Evolutionary conservation across 2,113 vertebrate genomes (phyloP).

Genomic region (Megaceryle maxima): DNA sequence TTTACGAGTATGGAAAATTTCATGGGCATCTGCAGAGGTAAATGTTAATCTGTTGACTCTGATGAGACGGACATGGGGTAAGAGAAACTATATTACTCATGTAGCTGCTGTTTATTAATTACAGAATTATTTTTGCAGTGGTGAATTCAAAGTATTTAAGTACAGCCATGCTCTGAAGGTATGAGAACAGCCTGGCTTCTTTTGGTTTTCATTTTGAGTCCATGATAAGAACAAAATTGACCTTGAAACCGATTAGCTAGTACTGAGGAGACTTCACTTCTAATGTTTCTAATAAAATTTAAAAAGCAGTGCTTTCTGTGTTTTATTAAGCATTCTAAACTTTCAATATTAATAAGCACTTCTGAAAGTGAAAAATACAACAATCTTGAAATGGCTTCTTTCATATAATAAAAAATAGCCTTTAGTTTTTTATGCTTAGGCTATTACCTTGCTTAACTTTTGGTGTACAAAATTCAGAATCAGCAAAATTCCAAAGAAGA

Average conservation of each 20-base stretch:
- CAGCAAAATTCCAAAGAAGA: conserved; percentile 81
- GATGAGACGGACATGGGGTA: not conserved
- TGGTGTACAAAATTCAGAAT: conserved; percentile 63
- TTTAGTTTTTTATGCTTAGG: not conserved
- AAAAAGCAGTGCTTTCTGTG: not conserved
- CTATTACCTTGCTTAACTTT: not conserved
- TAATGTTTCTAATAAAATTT: not conserved
- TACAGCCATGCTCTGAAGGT: not conserved
- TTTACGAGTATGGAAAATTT: not conserved
- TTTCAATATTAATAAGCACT: not conserved
- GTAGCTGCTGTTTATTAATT: not conserved
- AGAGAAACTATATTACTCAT: not conserved
- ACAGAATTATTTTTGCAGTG: not conserved
- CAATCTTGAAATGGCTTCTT: not conserved
- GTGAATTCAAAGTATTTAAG: not conserved
- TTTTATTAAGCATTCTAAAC: not conserved
- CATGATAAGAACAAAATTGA: not conserved
- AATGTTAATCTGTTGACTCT: not conserved
- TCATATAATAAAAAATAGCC: not conserved
- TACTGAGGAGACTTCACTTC: not conserved
- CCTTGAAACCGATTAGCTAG: not conserved
- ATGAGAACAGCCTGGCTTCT: not conserved
- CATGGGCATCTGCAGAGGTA: not conserved
- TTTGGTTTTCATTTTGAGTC: not conserved
- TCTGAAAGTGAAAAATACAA: not conserved